Conservation (phyloP, 2,797 vertebrate species). For the Zenarchopterus dispar region DNA sequence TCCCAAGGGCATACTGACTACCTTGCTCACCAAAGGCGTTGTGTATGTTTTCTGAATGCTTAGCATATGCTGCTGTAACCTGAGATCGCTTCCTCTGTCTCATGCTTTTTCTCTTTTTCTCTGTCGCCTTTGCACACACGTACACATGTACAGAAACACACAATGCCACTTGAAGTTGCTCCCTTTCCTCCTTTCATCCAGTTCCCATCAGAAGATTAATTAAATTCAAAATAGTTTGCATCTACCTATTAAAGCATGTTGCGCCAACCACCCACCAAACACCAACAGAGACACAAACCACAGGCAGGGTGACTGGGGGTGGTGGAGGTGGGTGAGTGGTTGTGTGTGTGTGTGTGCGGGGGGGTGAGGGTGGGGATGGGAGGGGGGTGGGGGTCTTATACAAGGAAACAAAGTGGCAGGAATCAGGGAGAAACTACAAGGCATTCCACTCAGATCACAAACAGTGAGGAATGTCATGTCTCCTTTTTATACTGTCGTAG, state of each 20-base stretch:
- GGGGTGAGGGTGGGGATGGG: neutral
- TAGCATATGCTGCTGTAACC: conserved; percentile 91
- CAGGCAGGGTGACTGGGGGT: conserved; percentile 29
- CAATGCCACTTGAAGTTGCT: conserved; percentile 80
- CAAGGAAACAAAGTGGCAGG: conserved; percentile 5
- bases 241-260: conserved; percentile 79
- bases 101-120: conserved; percentile 45
- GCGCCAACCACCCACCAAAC: conserved; percentile 75
- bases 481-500: conserved; percentile 18
- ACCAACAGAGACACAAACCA: conserved; percentile 50
- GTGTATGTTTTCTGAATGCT: conserved; percentile 90
- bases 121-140: conserved; percentile 25
- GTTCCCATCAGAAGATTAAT: conserved; percentile 91
- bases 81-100: conserved; percentile 78
- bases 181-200: conserved; percentile 80
- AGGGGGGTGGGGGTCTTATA: conserved; percentile 17
- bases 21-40: conserved; percentile 92
- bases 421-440: conserved; percentile 14
- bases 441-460: conserved; percentile 48
- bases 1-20: conserved; percentile 90
- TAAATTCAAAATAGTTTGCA: conserved; percentile 89
- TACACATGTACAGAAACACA: conserved; percentile 41
- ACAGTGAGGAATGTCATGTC: conserved; percentile 40
- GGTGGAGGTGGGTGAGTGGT: conserved; percentile 15
- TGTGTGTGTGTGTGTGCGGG: neutral